Percentiles rank a stretch among this genome's conserved stretches.
Evolutionary conservation across 2,113 vertebrate species (phyloP).

Genomic region (Melanerpes aurifrons): DNA sequence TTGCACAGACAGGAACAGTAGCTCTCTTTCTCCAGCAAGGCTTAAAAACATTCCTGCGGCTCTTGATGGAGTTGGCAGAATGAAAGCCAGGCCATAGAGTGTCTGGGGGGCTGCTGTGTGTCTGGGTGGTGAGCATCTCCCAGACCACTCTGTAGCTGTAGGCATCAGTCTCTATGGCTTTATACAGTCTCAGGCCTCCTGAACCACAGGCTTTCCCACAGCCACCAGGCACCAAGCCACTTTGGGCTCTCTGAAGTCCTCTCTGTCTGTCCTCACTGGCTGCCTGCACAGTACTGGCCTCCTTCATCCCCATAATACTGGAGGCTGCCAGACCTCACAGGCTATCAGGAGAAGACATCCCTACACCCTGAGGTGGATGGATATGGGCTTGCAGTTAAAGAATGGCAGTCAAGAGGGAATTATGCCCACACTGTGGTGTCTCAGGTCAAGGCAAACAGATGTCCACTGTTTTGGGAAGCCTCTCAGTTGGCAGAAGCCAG

Average conservation of each 20-base stretch:
- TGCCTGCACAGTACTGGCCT: not conserved
- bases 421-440: not conserved
- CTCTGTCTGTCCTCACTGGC: not conserved
- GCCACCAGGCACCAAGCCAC: not conserved
- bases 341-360: not conserved
- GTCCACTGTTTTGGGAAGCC: accelerated
- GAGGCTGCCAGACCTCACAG: not conserved
- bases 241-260: not conserved
- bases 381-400: not conserved
- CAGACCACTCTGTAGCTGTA: not conserved
- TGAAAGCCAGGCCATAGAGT: conserved; percentile 35
- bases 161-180: not conserved
- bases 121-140: conserved; percentile 50
- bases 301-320: not conserved
- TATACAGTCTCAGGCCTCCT: not conserved
- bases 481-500: not conserved
- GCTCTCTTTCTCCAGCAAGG: conserved; percentile 45
- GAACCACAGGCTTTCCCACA: conserved; percentile 9
- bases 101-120: conserved; percentile 22
- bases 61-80: conserved; percentile 41
- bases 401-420: not conserved
- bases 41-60: conserved; percentile 51
- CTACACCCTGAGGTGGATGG: not conserved
- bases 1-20: conserved; percentile 50
- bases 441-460: not conserved